Evolutionary conservation across 2,888 invertebrate species (phyloP).

Genomic region (Athalia cordata): DNA sequence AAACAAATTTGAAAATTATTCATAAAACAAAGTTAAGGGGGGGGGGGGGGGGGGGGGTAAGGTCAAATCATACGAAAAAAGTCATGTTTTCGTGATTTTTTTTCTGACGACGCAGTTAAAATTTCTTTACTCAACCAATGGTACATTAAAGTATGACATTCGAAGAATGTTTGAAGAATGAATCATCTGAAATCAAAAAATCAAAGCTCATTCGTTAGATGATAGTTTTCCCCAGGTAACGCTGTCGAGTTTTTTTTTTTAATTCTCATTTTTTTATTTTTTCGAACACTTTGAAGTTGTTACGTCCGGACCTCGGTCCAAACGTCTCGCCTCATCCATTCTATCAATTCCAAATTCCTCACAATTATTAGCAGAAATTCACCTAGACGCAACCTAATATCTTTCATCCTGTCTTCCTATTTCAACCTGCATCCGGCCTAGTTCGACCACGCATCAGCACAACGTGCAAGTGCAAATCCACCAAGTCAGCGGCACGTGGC

Average conservation of each 20-base stretch:
- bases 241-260: slow-evolving; percentile 43
- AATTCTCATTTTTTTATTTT: slow-evolving; percentile 49
- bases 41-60: slow-evolving; percentile 48
- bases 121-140: slow-evolving; percentile 47
- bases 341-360: too few relatives aligned
- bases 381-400: too few relatives aligned
- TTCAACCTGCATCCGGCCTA: too few relatives aligned
- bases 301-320: too few relatives aligned
- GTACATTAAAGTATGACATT: slow-evolving; percentile 48
- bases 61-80: slow-evolving; percentile 49
- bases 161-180: slow-evolving; percentile 48
- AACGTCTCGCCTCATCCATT: too few relatives aligned
- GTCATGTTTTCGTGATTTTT: slow-evolving; percentile 47
- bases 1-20: too few relatives aligned
- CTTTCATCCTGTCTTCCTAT: too few relatives aligned
- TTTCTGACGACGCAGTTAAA: slow-evolving; percentile 49
- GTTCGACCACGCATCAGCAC: too few relatives aligned
- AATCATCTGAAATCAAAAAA: slow-evolving; percentile 54
- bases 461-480: too few relatives aligned
- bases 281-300: slow-evolving; percentile 48
- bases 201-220: slow-evolving; percentile 49
- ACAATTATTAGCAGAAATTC: too few relatives aligned
- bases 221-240: slow-evolving; percentile 49
- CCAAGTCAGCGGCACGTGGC: too few relatives aligned
- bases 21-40: too few relatives aligned